Conservation (phyloP, 2,797 vertebrate species). For the Amniataba percoides region DNA sequence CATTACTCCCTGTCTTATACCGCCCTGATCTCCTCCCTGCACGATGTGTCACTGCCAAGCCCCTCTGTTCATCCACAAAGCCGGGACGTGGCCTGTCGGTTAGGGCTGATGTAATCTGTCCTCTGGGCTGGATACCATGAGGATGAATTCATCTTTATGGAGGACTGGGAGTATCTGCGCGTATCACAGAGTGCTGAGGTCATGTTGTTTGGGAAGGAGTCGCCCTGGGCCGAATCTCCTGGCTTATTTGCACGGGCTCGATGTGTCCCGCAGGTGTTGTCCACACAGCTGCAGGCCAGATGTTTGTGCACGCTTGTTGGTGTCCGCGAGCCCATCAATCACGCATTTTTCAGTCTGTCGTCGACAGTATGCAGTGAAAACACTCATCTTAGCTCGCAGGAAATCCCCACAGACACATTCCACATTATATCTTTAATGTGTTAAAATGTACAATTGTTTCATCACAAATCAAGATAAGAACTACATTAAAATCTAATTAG, state of each 20-base stretch:
- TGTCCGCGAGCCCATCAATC: constrained; percentile 42
- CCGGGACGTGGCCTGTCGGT: constrained; percentile 35
- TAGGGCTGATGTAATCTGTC: constrained; percentile 57
- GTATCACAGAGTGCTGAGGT: constrained; percentile 47
- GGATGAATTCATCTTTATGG: constrained; percentile 63
- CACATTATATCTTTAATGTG: not conserved
- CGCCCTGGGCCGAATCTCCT: constrained; percentile 3
- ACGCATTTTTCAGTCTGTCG: constrained; percentile 37
- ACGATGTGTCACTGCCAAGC: constrained; percentile 23
- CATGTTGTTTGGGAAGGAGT: constrained; percentile 51
- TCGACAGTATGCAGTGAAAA: constrained; percentile 12
- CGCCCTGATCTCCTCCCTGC: constrained; percentile 20
- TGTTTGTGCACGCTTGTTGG: constrained; percentile 46
- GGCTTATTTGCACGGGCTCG: constrained; percentile 30
- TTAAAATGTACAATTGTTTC: not conserved
- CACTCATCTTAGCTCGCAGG: constrained; percentile 14
- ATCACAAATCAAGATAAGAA: constrained; percentile 1
- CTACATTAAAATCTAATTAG: constrained; percentile 3
- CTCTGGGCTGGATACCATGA: constrained; percentile 46
- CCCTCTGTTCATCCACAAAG: constrained; percentile 8
- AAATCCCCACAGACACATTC: constrained; percentile 1
- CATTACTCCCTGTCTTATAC: not conserved
- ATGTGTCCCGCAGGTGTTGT: constrained; percentile 59
- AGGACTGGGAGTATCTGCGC: constrained; percentile 45
- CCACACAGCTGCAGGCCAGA: constrained; percentile 66